These are phyloP conservation scores for Drosophila truncata DNA, from an alignment of 1,140 invertebrate genomes.

Conservation along the genomic window DNA sequence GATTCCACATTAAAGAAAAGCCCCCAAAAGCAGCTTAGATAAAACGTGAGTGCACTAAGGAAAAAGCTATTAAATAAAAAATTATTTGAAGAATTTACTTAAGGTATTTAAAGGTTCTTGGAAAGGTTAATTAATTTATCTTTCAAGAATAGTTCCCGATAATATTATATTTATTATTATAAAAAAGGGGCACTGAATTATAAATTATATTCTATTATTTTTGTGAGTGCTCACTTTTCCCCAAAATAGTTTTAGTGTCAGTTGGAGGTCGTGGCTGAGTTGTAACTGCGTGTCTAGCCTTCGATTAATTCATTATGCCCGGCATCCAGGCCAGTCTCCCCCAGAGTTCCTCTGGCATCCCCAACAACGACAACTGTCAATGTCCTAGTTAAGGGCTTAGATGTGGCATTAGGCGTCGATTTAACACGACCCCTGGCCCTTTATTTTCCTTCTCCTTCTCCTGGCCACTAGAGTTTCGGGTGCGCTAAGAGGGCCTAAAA, in stretches of 20 bases:
- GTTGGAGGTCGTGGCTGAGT: constrained; percentile 28
- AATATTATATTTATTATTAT: too few species aligned
- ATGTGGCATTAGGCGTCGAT: constrained; percentile 78
- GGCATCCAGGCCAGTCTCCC: constrained; percentile 5
- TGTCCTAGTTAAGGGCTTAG: constrained; percentile 82
- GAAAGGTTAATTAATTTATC: too few species aligned
- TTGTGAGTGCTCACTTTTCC: background rate
- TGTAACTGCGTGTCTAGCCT: constrained; percentile 62
- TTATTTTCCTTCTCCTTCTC: background rate
- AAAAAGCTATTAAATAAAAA: background rate
- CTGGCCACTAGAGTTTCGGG: constrained; percentile 48
- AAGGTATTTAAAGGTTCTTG: background rate
- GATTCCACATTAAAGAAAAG: constrained; percentile 34
- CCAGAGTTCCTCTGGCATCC: background rate
- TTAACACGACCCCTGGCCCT: constrained; percentile 55
- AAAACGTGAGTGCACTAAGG: constrained; percentile 11
- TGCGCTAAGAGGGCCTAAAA: constrained; percentile 73
- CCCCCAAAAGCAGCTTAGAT: constrained; percentile 12
- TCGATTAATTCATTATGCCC: constrained; percentile 79
- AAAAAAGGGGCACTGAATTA: too few species aligned
- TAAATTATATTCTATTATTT: background rate
- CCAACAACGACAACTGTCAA: constrained; percentile 67
- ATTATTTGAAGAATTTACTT: background rate
- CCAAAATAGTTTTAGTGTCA: constrained; percentile 48
- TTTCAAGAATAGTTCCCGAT: too few species aligned